Evolutionary conservation across 2,113 vertebrate species (phyloP).

Genomic region (Syngnathus typhle): DNA sequence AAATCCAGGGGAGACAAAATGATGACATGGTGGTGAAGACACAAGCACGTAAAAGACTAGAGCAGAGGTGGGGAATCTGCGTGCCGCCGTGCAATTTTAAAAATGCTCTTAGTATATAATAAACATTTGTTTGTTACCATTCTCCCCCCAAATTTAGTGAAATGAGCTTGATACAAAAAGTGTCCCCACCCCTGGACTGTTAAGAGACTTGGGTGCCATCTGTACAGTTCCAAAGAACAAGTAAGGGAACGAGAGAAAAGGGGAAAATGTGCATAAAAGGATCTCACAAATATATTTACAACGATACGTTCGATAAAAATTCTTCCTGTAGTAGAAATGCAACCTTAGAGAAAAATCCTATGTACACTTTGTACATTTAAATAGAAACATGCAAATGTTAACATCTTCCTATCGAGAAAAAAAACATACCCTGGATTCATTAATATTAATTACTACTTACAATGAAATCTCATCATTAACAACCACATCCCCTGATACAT

Average conservation of each 20-base stretch:
- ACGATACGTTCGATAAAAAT: constrained; percentile 73
- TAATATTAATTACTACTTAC: constrained; percentile 67
- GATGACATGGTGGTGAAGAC: constrained; percentile 52
- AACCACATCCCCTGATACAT: constrained; percentile 36
- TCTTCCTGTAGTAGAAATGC: constrained; percentile 72
- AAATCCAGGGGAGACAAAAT: constrained; percentile 58
- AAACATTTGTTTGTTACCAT: background rate
- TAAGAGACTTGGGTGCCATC: constrained; percentile 46
- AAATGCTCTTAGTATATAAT: background rate
- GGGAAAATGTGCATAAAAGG: constrained; percentile 66
- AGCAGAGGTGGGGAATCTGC: background rate
- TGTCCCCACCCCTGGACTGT: constrained; percentile 6
- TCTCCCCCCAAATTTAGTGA: background rate
- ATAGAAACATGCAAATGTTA: constrained; percentile 78
- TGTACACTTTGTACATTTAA: constrained; percentile 79
- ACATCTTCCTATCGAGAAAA: constrained; percentile 61
- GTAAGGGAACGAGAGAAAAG: constrained; percentile 14
- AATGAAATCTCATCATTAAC: constrained; percentile 63
- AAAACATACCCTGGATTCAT: constrained; percentile 69
- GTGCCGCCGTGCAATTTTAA: background rate
- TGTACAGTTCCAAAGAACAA: constrained; percentile 41
- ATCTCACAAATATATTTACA: constrained; percentile 76
- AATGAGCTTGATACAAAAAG: background rate
- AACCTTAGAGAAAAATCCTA: constrained; percentile 73
- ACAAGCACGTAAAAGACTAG: constrained; percentile 4